Percentiles rank a stretch among this genome's conserved stretches.
Evolutionary conservation across 2,888 invertebrate species (phyloP).

Genomic region (Melanophora roralis): DNA sequence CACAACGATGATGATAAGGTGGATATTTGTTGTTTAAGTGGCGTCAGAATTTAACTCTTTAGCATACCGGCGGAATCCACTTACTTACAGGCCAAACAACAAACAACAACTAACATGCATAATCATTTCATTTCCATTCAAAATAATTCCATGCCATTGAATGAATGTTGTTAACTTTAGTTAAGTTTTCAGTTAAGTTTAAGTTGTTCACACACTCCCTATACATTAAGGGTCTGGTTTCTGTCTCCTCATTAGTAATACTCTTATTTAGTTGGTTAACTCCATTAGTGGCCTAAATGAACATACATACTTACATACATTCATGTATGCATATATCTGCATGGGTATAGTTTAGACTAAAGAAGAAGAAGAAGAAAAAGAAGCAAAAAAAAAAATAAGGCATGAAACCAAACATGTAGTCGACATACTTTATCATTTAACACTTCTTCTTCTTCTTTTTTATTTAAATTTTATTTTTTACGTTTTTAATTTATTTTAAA

Average conservation of each 20-base stretch:
- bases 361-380: background rate
- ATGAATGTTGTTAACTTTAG: constrained; percentile 34
- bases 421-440: constrained; percentile 58
- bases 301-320: too few relatives aligned
- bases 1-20: constrained; percentile 12
- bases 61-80: constrained; percentile 50
- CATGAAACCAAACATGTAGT: constrained; percentile 41
- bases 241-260: constrained; percentile 34
- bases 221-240: background rate
- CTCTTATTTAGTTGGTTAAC: constrained; percentile 38
- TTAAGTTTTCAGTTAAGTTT: constrained; percentile 28
- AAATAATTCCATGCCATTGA: constrained; percentile 33
- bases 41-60: constrained; percentile 62
- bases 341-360: background rate
- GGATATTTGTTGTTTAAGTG: constrained; percentile 46
- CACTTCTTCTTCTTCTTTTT: constrained; percentile 26
- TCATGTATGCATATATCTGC: background rate
- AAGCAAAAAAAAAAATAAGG: constrained; percentile 1
- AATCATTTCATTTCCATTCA: constrained; percentile 46
- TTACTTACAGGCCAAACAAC: background rate
- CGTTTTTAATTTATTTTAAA: constrained; percentile 39
- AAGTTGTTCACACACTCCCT: constrained; percentile 34
- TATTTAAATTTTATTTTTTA: constrained; percentile 2
- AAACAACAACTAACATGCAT: constrained; percentile 17
- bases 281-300: constrained; percentile 46